These are phyloP conservation scores for Motacilla alba DNA, from an alignment of 2,113 vertebrate genomes.

Conservation along the genomic window DNA sequence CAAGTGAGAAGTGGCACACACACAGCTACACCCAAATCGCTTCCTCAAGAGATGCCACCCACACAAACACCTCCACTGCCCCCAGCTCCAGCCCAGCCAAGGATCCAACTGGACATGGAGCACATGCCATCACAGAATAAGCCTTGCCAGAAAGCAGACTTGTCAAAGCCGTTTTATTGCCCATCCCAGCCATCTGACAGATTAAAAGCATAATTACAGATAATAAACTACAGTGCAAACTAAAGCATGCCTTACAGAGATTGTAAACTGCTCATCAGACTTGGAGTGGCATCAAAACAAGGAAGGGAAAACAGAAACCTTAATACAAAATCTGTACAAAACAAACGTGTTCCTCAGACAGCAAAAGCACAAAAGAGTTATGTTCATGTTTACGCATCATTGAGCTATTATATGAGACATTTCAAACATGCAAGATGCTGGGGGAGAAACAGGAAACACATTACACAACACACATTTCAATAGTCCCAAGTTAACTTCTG, in stretches of 20 bases:
- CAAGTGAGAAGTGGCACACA: accelerated
- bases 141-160: neutral
- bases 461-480: neutral
- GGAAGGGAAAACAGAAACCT: neutral
- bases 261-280: neutral
- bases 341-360: neutral
- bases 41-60: accelerated
- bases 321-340: neutral
- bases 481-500: neutral
- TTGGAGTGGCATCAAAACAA: neutral
- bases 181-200: neutral
- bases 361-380: neutral
- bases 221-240: neutral
- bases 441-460: neutral
- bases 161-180: neutral
- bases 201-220: neutral
- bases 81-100: neutral
- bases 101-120: neutral
- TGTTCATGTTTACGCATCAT: neutral
- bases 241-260: neutral
- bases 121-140: neutral
- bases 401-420: neutral
- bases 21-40: neutral
- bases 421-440: neutral
- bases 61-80: accelerated